Evolutionary conservation across 1,140 invertebrate species (phyloP), one percentile per base, ranked within the genome.

Genomic region (Brachionus sp.): DNA sequence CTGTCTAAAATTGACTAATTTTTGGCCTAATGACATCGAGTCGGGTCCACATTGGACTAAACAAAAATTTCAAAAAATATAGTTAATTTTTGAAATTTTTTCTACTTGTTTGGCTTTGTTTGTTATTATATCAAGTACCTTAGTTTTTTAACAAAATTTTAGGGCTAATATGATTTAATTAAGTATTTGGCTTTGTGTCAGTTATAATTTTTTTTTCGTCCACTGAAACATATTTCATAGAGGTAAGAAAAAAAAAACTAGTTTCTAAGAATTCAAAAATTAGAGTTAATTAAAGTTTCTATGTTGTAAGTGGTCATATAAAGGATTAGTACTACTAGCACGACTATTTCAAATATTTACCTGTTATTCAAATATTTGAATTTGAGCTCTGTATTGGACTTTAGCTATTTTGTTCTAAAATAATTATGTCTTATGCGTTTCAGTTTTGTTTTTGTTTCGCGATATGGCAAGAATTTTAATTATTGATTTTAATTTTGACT

Each of bases 91-190:
- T 23, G n/a, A 57, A 57, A 57, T 23, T 19, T 57, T 53, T 57
- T 16, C n/a, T n/a, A 57, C 50, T 57, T 57, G 50, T 57, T 57
- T 57, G 44, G 50, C 50, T 57, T 57, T 57, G 50, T 57, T 57
- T 57, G 50, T 57, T 57, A 19, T 57, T 57, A 57, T 57, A 23
- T 57, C 50, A 57, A 57, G 50, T 57, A 57, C 19, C 50, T 57
- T 23, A 19, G 50, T 19, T 70, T 70, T 70, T 39, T 6, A 19
- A n/a, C 37, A 39, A 16, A 70, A 39, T 39, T 39, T 70, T 37
- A 19, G 37, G 19, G 16, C 66, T 70, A 70, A 70, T 70, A 70
- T 70, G 66, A 70, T 70, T 70, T 70, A 70, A 70, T 70, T 70
- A 70, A 70, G 35, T 70, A 70, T 70, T 70, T 70, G 19, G 19